A percentile compares a stretch with the other conserved stretches of the same genome.
phyloP scores from a whole-genome alignment of 2,113 vertebrate genomes.

The Micromys minutus region DNA sequence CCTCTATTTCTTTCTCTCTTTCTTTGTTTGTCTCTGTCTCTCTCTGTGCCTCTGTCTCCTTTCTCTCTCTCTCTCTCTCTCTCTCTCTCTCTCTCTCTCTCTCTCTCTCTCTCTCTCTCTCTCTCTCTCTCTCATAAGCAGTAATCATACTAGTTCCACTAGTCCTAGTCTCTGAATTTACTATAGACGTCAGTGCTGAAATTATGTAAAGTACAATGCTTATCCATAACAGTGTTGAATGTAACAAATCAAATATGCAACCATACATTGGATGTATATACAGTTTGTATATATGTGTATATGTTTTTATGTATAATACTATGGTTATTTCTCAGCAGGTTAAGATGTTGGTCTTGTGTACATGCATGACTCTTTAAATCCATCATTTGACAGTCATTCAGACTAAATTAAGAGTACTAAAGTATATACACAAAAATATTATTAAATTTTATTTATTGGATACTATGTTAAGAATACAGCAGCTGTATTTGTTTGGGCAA shows the following conservation, averaged over 20 bases:
- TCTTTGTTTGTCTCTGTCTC: background rate
- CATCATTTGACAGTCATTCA: constrained; percentile 33
- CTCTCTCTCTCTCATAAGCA: constrained; percentile 1
- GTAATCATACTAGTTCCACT: constrained; percentile 4
- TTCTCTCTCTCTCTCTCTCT: background rate
- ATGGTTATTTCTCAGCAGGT: background rate
- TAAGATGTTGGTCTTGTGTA: background rate
- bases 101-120: background rate
- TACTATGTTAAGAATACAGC: background rate
- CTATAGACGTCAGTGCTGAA: constrained; percentile 37
- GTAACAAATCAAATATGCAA: background rate
- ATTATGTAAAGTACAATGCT: constrained; percentile 47
- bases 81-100: background rate
- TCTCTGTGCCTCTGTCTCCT: background rate
- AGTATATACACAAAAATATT: too few species aligned
- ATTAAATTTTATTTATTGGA: too few species aligned
- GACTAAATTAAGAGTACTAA: constrained; percentile 24
- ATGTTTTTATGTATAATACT: background rate
- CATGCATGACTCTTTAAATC: background rate
- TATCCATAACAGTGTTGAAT: background rate
- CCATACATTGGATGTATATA: background rate
- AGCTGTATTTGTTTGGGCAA: constrained; percentile 12
- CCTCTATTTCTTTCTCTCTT: background rate
- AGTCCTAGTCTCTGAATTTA: background rate
- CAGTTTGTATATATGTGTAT: background rate